A percentile compares a stretch with the other conserved stretches of the same genome.
These are phyloP conservation scores for Nansenia antarctica DNA, from an alignment of 2,113 vertebrate genomes.

Conservation along the genomic window DNA sequence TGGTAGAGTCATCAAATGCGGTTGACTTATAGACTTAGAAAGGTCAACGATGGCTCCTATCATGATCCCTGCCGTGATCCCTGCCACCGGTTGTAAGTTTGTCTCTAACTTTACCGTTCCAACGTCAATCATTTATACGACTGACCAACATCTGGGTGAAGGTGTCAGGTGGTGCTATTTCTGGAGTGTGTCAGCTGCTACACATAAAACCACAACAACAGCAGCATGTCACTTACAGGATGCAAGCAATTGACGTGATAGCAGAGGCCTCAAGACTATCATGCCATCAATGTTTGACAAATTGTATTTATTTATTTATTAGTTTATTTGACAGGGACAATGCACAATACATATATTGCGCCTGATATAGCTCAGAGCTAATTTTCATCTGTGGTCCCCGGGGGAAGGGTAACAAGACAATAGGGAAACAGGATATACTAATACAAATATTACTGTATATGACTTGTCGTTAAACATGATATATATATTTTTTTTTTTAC, in stretches of 20 bases:
- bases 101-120: slow-evolving; percentile 17
- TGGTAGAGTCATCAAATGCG: slow-evolving; percentile 43
- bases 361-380: too few species aligned
- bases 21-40: slow-evolving; percentile 57
- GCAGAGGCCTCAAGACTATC: too few species aligned
- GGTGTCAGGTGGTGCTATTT: slow-evolving; percentile 56
- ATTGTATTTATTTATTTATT: too few species aligned
- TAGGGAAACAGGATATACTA: too few species aligned
- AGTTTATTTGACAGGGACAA: too few species aligned
- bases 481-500: too few species aligned
- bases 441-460: too few species aligned
- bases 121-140: slow-evolving; percentile 50
- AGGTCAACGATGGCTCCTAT: slow-evolving; percentile 6
- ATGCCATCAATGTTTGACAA: too few species aligned
- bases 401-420: too few species aligned
- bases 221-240: background rate
- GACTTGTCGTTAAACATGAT: too few species aligned
- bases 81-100: background rate
- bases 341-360: too few species aligned
- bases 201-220: slow-evolving; percentile 28
- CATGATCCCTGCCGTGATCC: background rate
- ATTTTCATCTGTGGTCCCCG: too few species aligned
- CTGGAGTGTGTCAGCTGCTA: slow-evolving; percentile 54
- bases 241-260: background rate
- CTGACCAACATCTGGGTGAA: slow-evolving; percentile 45